Conservation (phyloP, 2,113 vertebrate species). For the Spermophilus dauricus region DNA sequence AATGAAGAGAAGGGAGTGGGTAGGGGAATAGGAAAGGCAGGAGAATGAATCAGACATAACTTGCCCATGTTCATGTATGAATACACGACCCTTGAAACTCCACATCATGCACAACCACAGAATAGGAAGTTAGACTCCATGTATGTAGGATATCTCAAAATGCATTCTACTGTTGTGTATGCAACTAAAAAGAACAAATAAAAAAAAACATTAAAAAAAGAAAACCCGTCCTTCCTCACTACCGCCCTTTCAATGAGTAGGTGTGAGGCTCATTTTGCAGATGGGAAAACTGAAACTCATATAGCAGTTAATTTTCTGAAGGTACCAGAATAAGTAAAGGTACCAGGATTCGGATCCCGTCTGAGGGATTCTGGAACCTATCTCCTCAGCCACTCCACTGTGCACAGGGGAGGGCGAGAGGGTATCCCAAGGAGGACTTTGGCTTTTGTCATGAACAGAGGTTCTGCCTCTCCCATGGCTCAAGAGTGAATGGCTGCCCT, state of each 20-base stretch:
- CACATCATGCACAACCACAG: too few species aligned
- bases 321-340: background rate
- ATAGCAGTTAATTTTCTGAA: background rate
- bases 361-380: background rate
- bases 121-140: too few species aligned
- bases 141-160: too few species aligned
- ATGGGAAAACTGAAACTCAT: constrained; percentile 3
- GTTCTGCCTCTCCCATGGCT: background rate
- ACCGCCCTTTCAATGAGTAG: background rate
- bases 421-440: background rate
- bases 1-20: too few species aligned
- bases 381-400: background rate
- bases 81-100: too few species aligned
- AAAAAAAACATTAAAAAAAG: too few species aligned
- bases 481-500: background rate
- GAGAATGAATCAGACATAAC: too few species aligned
- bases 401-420: background rate
- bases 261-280: background rate
- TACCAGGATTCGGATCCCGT: background rate
- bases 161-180: too few species aligned
- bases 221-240: background rate
- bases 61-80: too few species aligned
- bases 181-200: too few species aligned
- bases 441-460: background rate
- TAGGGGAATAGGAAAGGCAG: too few species aligned